Conservation (phyloP, 2,888 invertebrate species). For the Rhopalosiphum nymphaeae region DNA sequence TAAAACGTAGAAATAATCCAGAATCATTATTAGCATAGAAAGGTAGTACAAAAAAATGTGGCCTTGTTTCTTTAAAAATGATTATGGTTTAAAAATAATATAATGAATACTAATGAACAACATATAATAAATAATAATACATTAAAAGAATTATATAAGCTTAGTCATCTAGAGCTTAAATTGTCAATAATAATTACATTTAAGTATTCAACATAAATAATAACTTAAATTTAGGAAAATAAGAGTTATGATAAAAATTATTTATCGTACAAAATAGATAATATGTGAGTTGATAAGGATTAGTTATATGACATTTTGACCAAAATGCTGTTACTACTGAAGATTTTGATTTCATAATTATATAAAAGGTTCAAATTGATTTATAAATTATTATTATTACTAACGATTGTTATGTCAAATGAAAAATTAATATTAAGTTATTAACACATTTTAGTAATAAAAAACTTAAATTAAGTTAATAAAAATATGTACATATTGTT, state of each 20-base stretch:
- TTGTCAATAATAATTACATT: neutral
- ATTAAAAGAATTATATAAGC: neutral
- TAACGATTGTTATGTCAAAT: neutral
- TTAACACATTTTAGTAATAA: neutral
- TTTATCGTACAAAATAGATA: neutral
- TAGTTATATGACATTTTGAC: neutral
- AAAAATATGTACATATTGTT: neutral
- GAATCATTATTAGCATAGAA: constrained; percentile 15
- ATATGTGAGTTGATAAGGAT: neutral
- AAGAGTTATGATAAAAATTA: neutral
- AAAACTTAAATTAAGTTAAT: neutral
- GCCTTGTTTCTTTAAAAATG: constrained; percentile 1
- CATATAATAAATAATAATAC: neutral
- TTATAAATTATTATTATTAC: neutral
- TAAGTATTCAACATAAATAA: neutral
- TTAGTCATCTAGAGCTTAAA: neutral
- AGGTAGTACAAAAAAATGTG: constrained; percentile 3
- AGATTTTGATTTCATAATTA: neutral
- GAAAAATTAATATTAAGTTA: neutral
- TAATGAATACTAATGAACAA: neutral
- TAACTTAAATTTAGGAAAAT: neutral
- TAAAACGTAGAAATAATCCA: neutral
- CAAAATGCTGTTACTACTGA: neutral
- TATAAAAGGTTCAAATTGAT: neutral
- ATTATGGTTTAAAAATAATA: neutral